Conservation (phyloP, 30 jellyfish, hydroid and myxozoan genomes). For the Chrysaora quinquecirrha region DNA sequence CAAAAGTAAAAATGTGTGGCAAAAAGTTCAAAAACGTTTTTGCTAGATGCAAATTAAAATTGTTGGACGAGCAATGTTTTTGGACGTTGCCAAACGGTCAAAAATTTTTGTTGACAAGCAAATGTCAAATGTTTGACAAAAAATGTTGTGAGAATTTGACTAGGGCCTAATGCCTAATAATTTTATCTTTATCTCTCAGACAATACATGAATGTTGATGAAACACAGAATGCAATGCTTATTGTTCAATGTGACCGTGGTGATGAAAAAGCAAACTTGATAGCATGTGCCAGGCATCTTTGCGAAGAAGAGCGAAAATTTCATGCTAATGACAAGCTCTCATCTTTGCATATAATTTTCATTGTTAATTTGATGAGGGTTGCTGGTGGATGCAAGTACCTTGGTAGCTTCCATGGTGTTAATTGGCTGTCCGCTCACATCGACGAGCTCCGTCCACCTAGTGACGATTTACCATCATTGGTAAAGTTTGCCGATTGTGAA, state of each 20-base stretch:
- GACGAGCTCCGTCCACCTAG: constrained; percentile 81
- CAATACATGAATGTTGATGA: constrained; percentile 32
- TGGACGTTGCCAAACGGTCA: no score
- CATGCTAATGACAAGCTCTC: background rate
- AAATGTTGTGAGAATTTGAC: no score
- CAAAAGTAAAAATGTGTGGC: no score
- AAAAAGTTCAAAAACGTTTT: no score
- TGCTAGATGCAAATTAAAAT: no score
- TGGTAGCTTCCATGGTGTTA: constrained; percentile 60
- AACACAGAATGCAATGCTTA: constrained; percentile 17
- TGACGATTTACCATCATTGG: constrained; percentile 59
- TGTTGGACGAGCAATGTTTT: no score
- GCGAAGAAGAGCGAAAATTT: constrained; percentile 38
- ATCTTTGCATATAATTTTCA: constrained; percentile 40
- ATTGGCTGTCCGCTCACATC: constrained; percentile 76
- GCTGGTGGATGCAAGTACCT: constrained; percentile 51
- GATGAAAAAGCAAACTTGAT: constrained; percentile 58
- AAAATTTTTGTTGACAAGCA: no score
- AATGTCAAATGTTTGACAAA: no score
- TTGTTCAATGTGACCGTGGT: constrained; percentile 67
- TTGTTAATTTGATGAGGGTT: constrained; percentile 44
- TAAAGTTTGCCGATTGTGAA: constrained; percentile 25
- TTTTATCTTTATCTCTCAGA: no score
- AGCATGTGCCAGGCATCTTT: constrained; percentile 78
- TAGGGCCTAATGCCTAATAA: no score